phyloP scores from a whole-genome alignment of 2,113 vertebrate species.

The Cyprinodon brontotheroides region DNA sequence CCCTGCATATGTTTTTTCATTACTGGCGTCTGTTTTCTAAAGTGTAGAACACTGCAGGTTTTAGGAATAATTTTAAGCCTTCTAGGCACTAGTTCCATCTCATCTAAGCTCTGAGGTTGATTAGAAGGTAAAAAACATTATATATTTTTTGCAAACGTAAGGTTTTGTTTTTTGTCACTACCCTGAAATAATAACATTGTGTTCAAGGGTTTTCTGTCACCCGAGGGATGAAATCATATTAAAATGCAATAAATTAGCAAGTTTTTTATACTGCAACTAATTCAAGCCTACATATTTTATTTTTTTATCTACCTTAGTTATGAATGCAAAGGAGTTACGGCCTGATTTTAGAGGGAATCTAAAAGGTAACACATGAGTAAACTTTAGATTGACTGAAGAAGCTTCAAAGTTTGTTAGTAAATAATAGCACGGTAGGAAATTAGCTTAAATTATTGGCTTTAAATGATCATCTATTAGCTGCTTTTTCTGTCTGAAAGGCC shows the following conservation, averaged over 20 bases:
- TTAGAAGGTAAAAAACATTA: background rate
- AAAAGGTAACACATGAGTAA: background rate
- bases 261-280: background rate
- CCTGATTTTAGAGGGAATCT: background rate
- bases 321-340: background rate
- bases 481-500: background rate
- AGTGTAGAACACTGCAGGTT: background rate
- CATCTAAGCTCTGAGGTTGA: background rate
- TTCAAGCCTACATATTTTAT: background rate
- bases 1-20: conserved; percentile 14
- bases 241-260: background rate
- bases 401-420: background rate
- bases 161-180: background rate
- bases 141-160: background rate
- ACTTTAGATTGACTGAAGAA: background rate
- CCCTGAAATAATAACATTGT: background rate
- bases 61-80: background rate
- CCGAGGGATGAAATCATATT: background rate
- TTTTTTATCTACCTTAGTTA: background rate
- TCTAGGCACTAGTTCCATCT: background rate
- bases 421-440: background rate
- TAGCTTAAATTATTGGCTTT: background rate
- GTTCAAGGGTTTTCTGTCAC: conserved; percentile 4
- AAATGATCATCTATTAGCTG: background rate
- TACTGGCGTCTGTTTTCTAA: background rate